Evolutionary conservation across 2,797 vertebrate genomes (phyloP).

Genomic region (Lagorchestes hirsutus): DNA sequence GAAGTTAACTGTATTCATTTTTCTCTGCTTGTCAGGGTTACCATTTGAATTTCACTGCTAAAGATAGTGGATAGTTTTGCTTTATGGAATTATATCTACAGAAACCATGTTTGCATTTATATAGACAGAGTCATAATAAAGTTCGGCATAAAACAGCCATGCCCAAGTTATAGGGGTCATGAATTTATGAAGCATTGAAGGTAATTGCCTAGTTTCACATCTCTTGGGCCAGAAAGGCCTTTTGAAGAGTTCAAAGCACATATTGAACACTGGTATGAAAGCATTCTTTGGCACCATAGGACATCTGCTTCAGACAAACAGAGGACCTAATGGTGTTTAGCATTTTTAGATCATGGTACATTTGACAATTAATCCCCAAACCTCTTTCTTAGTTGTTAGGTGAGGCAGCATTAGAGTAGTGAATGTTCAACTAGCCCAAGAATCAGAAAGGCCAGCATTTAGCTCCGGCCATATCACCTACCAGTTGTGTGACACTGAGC

Average conservation of each 20-base stretch:
- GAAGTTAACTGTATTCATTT: slow-evolving; percentile 88
- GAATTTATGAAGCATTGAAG: slow-evolving; percentile 64
- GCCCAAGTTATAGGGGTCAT: slow-evolving; percentile 46
- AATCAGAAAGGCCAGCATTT: not conserved
- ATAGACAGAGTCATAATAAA: slow-evolving; percentile 84
- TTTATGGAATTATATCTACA: slow-evolving; percentile 87
- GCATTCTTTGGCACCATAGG: not conserved
- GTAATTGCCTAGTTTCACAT: slow-evolving; percentile 25
- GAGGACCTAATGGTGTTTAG: not conserved
- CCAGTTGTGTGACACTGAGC: not conserved
- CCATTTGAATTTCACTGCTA: slow-evolving; percentile 87
- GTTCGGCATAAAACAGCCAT: slow-evolving; percentile 75
- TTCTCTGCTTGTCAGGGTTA: slow-evolving; percentile 88
- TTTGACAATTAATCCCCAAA: not conserved
- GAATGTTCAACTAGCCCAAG: not conserved
- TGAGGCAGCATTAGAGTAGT: not conserved
- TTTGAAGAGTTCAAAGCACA: slow-evolving; percentile 38
- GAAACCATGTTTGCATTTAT: slow-evolving; percentile 86
- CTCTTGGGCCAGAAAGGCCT: not conserved
- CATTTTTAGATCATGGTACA: not conserved
- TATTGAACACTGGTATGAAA: not conserved
- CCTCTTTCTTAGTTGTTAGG: not conserved
- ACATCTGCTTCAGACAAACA: not conserved
- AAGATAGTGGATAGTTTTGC: slow-evolving; percentile 86
- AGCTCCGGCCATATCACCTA: not conserved